Evolutionary conservation across 2,888 invertebrate species (phyloP), one percentile per base, ranked within the genome.

Genomic region (Tinea pellionella): DNA sequence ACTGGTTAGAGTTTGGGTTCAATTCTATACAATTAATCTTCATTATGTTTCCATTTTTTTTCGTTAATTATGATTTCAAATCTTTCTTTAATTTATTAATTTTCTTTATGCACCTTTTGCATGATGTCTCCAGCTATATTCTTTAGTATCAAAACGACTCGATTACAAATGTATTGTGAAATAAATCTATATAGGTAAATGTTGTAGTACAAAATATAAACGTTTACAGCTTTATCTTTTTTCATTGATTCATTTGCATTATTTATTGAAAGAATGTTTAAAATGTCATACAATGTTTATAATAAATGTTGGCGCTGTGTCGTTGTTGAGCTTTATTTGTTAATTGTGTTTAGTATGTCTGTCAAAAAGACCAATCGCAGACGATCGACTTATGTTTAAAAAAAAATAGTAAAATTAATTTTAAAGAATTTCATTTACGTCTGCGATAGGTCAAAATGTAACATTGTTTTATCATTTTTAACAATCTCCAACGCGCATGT

Each of bases 81-180:
- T 47, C 47, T 47, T 47, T n/a, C 47, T 47, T 47, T 47, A 47
- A 47, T 47, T 47, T 47, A 15, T 16, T 47, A 47, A 47, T 16
- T 47, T 47, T 24, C 24, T 24, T 24, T 47, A 15, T 47, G 47
- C 47, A 47, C 47, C n/a, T 47, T n/a, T 8, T 47, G 47, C 47
- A 47, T 47, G 47, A 15, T 16, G 16, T 47, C 1, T 47, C 47
- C 47, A 37, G 9, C n/a, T n/a, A 9, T 47, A 15, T 47, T 47
- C 47, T 47, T 2, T 47, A 15, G 3, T 8, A 6, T 24, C 24
- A 24, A 6, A 24, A 24, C 24, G 6, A 24, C 24, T 24, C 24
- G 24, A 24, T 24, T 24, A 24, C 6, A 24, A 24, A 24, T 24
- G 24, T 24, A 24, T 24, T 24, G 6, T 24, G 2, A 24, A 24